Evolutionary conservation across 2,888 invertebrate species (phyloP).

Genomic region (Morpho deidamia): DNA sequence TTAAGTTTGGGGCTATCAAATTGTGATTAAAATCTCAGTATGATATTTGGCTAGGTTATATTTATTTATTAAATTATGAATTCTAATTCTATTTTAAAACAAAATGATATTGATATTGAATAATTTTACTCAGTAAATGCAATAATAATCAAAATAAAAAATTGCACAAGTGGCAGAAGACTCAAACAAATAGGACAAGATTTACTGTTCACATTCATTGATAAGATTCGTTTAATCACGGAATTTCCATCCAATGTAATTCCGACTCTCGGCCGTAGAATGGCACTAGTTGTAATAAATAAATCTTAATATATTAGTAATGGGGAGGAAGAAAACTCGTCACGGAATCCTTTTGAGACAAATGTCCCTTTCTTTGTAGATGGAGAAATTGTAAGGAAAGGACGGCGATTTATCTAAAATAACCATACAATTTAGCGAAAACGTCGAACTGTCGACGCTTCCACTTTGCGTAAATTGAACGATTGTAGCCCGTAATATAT

Average conservation of each 20-base stretch:
- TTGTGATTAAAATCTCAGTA: too few relatives aligned
- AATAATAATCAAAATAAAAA: slow-evolving; percentile 17
- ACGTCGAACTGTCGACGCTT: slow-evolving; percentile 66
- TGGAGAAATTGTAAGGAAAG: slow-evolving; percentile 61
- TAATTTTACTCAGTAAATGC: slow-evolving; percentile 6
- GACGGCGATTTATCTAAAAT: slow-evolving; percentile 72
- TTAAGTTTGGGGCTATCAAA: too few relatives aligned
- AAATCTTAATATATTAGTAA: slow-evolving; percentile 38
- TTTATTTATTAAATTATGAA: not conserved
- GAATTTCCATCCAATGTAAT: slow-evolving; percentile 24
- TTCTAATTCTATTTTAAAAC: too few relatives aligned
- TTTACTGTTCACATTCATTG: slow-evolving; percentile 24
- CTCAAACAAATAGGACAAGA: slow-evolving; percentile 40
- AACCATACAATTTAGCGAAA: slow-evolving; percentile 68
- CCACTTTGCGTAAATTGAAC: slow-evolving; percentile 73
- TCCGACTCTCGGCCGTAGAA: slow-evolving; percentile 19
- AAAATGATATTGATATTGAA: not conserved
- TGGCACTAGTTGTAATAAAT: slow-evolving; percentile 28
- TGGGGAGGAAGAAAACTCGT: slow-evolving; percentile 51
- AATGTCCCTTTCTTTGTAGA: slow-evolving; percentile 66
- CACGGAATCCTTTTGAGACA: slow-evolving; percentile 59
- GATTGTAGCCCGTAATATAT: slow-evolving; percentile 64
- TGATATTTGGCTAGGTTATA: not conserved
- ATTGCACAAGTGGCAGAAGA: slow-evolving; percentile 33
- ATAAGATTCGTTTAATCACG: slow-evolving; percentile 26